Base-by-base conservation (phyloP, 2,797 vertebrate genomes). In the Spinus pinus region DNA sequence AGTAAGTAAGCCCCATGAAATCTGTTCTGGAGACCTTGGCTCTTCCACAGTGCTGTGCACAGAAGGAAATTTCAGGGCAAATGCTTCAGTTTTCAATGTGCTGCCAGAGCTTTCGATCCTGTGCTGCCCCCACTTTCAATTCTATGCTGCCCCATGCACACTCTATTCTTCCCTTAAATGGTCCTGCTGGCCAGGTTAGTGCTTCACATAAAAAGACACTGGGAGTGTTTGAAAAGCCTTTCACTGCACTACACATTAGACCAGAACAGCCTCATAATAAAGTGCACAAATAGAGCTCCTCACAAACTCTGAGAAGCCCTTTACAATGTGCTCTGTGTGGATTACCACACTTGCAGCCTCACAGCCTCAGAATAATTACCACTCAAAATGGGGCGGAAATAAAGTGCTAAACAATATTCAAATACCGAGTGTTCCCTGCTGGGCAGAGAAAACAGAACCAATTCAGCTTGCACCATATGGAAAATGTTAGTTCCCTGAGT, bases 361-460 rank as follows among this genome's bases (percentile, higher is more conserved):
- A 72, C 89, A 90, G 86, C 74, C 66, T 95, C 79, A 87, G 92
- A 96, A 97, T 95, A 96, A 97, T 94, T 93, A 83, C 93, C 53
- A 37, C 75, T 96, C 86, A 97, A 94, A 96, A 86, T 65, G 75
- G 81, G 92, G 72, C 30, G 16, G 95, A 95, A 97, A 96, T 73
- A 88, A 95, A 95, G 83, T 51, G 78, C 81, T 94, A 81, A 78
- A 93, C 96, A 92, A 90, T 64, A 86, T 79, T 75, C 3, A 15
- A 96, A 96, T 94, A 93, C 66, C 39, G 42, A 97, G 69, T 69
- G 86, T 73, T 81, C 72, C 94, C 92, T 80, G 81, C 89, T 92
- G 93, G 67, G 77, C 84, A 90, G 94, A 88, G 90, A 88, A 94
- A 96, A 88, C 66, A 86, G 85, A 90, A 88, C 46, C 90, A 65